phyloP scores from a whole-genome alignment of 2,113 vertebrate genomes.

The Sturnus vulgaris region DNA sequence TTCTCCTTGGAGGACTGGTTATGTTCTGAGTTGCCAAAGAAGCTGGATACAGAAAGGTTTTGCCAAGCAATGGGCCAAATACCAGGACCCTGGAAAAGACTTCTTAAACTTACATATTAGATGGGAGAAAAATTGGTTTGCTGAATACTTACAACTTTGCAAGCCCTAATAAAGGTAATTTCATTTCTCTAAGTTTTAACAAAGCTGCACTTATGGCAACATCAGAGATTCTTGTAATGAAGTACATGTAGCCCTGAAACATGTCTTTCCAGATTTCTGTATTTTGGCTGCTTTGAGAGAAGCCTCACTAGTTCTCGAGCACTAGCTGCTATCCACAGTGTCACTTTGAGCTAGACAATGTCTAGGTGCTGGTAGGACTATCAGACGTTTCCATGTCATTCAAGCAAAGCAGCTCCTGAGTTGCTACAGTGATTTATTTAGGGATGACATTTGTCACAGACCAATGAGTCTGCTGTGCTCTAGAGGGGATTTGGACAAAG shows the following conservation, averaged over 20 bases:
- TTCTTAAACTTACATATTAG: background rate
- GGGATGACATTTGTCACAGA: background rate
- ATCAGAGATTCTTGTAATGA: background rate
- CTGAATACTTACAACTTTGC: background rate
- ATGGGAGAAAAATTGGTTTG: background rate
- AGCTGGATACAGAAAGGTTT: background rate
- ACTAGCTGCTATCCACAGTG: background rate
- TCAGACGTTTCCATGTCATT: background rate
- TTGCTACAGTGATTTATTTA: background rate
- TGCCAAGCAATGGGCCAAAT: background rate
- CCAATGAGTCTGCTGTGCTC: background rate
- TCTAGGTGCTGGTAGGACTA: background rate
- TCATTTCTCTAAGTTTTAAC: background rate
- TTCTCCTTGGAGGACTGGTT: background rate
- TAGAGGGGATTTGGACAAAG: background rate
- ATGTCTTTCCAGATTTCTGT: background rate
- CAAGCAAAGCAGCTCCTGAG: background rate
- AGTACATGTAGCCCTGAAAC: background rate
- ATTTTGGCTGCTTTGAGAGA: background rate
- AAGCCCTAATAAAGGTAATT: background rate
- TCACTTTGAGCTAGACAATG: background rate
- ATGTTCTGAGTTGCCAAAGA: background rate
- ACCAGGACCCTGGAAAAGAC: background rate
- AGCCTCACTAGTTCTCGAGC: background rate
- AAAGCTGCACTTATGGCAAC: background rate